Base-by-base conservation (phyloP, 2,888 invertebrate genomes). In the Nomada flava region DNA sequence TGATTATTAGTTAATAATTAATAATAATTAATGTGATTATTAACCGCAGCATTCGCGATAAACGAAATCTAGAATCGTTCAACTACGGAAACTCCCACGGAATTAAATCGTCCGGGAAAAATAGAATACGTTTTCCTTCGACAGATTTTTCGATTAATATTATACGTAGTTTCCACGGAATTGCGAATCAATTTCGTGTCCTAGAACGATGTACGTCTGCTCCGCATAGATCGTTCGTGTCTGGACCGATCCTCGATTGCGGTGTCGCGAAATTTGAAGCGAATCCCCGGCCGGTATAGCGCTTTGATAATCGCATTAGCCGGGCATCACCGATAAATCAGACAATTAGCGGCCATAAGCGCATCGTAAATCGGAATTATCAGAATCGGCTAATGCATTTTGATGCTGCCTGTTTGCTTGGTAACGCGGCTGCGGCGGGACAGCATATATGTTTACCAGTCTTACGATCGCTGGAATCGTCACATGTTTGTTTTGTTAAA, bases 291-390 rank as follows among this genome's bases (percentile, higher is more conserved):
- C 53, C 55, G n/a, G 59, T 57, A 2, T 62, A 52, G 70, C 84
- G 74, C 68, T 75, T 1, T 79, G 88, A 85, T 91, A 91, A 91
- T 91, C 90, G 86, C 87, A 91, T 91, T 90, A 91, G 84, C 87
- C 84, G 85, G 42, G 68, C 86, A 88, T 89, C 87, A 80, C 74
- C 90, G 89, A 92, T 92, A 91, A 92, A 92, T 91, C 91, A 91
- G 89, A 91, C 90, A 92, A 91, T 92, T 91, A 89, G 89, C 87
- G 86, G 89, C 88, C 89, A 86, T 87, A 89, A 91, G 90, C 90
- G 86, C 88, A 89, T 89, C 91, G 91, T 91, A 91, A 92, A 92
- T 92, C 89, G 86, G 90, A 89, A 91, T 92, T 90, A 89, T 89
- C 88, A 82, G 80, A 84, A 83, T 87, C 84, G 85, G 82, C 73